Conservation (phyloP, 2,797 vertebrate genomes). For the Serranus cabrilla region DNA sequence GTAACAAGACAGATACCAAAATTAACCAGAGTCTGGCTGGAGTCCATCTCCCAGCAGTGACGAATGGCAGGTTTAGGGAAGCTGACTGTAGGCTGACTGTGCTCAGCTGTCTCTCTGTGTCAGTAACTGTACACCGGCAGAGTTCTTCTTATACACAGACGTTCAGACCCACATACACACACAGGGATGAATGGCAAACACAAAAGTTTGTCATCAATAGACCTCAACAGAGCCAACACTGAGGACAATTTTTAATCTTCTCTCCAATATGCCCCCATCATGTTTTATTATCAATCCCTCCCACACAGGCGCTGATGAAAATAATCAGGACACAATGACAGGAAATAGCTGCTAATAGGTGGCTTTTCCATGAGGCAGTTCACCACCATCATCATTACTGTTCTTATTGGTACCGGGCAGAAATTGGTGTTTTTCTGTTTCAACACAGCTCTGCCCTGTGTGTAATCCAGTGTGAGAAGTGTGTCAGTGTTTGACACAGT, state of each 20-base stretch:
- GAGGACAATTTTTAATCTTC: neutral
- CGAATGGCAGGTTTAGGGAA: constrained; percentile 16
- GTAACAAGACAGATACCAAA: neutral
- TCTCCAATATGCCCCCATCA: neutral
- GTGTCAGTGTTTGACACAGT: neutral
- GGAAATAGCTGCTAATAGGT: neutral
- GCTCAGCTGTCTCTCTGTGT: constrained; percentile 64
- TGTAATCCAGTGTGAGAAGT: neutral
- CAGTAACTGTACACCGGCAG: constrained; percentile 55
- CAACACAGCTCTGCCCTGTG: neutral
- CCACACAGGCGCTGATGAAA: neutral
- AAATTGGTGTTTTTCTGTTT: constrained; percentile 15
- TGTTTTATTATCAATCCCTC: neutral
- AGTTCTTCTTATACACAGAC: constrained; percentile 17
- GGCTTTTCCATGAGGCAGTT: constrained; percentile 2
- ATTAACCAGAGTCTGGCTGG: neutral
- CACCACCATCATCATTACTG: neutral
- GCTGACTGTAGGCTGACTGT: constrained; percentile 23
- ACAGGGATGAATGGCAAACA: neutral
- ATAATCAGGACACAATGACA: neutral
- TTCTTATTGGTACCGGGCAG: constrained; percentile 6
- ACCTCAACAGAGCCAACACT: neutral
- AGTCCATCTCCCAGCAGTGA: constrained; percentile 1
- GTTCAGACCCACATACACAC: neutral
- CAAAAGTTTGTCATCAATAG: neutral